These are phyloP conservation scores for Omphaloscelis lunosa DNA, from an alignment of 2,888 invertebrate genomes.

Conservation along the genomic window DNA sequence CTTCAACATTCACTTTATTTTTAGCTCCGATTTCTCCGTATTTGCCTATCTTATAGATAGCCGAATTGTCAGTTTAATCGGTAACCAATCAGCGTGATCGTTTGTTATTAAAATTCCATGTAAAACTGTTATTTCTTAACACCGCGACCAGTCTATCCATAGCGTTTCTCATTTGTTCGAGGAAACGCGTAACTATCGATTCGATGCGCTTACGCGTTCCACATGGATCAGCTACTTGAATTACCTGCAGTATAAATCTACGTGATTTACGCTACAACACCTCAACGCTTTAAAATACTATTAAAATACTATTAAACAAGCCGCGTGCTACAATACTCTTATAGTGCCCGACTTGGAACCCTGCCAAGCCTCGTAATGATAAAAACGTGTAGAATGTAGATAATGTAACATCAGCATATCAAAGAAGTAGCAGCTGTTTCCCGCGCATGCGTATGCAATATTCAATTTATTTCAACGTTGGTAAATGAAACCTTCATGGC, in stretches of 20 bases:
- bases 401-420: conserved; percentile 39
- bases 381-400: conserved; percentile 5
- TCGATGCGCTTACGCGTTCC: conserved; percentile 33
- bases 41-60: conserved; percentile 34
- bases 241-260: conserved; percentile 12
- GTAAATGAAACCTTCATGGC: conserved; percentile 45
- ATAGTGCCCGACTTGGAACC: conserved; percentile 35
- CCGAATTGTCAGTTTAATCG: conserved; percentile 14
- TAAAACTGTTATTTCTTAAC: conserved; percentile 10
- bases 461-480: conserved; percentile 44
- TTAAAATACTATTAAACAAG: conserved; percentile 39
- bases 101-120: conserved; percentile 7
- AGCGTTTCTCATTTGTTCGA: conserved; percentile 37
- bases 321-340: conserved; percentile 7
- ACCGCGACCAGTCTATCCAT: background rate
- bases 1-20: conserved; percentile 14
- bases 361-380: conserved; percentile 31
- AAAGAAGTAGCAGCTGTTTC: conserved; percentile 21
- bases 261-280: background rate
- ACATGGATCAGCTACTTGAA: conserved; percentile 8
- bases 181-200: conserved; percentile 50
- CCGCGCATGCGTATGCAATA: conserved; percentile 37
- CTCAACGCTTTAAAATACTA: conserved; percentile 22
- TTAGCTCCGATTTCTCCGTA: conserved; percentile 1
- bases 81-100: conserved; percentile 5